Evolutionary conservation across 2,797 vertebrate species (phyloP).

Genomic region (Schizothorax lantsangensis): DNA sequence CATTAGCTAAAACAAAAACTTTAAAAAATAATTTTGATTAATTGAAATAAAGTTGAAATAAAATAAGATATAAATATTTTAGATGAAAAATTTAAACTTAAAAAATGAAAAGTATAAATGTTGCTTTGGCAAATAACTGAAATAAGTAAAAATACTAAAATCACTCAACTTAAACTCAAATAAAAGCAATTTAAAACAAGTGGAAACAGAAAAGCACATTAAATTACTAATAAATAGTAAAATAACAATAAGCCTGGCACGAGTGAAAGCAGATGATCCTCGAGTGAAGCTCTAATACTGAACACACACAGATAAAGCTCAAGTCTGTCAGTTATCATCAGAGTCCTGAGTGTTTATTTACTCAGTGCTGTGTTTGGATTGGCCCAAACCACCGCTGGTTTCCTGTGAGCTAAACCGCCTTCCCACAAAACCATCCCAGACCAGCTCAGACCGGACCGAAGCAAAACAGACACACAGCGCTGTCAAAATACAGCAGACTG

Average conservation of each 20-base stretch:
- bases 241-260: not conserved
- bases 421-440: slow-evolving; percentile 15
- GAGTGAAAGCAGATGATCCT: not conserved
- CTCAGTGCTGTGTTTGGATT: slow-evolving; percentile 45
- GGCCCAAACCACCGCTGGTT: slow-evolving; percentile 23
- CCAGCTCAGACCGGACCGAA: not conserved
- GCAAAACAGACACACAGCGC: not conserved
- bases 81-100: not conserved
- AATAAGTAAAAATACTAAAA: too few species aligned
- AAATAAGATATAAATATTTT: not conserved
- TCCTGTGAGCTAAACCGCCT: slow-evolving; percentile 51
- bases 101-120: not conserved
- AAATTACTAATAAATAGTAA: not conserved
- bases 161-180: too few species aligned
- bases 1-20: not conserved
- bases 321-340: slow-evolving; percentile 13
- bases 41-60: not conserved
- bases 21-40: not conserved
- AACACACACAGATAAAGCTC: not conserved
- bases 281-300: not conserved
- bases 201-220: not conserved
- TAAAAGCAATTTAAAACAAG: not conserved
- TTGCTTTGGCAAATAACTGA: not conserved
- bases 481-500: not conserved
- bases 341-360: slow-evolving; percentile 50